Evolutionary conservation across 30 jellyfish, hydroid and myxozoan genomes (phyloP).

Genomic region (Chrysaora quinquecirrha): DNA sequence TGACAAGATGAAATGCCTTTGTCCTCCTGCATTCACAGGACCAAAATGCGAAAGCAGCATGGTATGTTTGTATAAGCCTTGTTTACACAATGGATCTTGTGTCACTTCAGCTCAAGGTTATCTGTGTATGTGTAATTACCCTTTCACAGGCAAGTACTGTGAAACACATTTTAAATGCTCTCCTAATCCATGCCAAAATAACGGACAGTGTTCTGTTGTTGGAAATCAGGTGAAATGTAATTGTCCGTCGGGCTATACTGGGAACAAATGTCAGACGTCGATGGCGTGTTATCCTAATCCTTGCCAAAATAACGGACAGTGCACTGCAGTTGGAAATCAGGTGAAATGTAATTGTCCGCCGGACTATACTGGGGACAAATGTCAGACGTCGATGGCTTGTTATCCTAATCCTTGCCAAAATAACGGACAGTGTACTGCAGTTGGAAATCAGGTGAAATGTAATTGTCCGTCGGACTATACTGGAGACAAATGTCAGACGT

Average conservation of each 20-base stretch:
- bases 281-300: not conserved
- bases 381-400: not conserved
- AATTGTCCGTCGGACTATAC: not conserved
- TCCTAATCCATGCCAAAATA: constrained; percentile 34
- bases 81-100: constrained; percentile 19
- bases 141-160: constrained; percentile 33
- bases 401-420: not conserved
- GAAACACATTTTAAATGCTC: constrained; percentile 37
- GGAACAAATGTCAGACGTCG: constrained; percentile 1
- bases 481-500: not conserved
- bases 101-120: not conserved
- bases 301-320: not conserved
- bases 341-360: not conserved
- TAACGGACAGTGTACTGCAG: not conserved
- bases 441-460: not conserved
- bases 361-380: not conserved
- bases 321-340: not conserved
- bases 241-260: constrained; percentile 19
- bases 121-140: constrained; percentile 2
- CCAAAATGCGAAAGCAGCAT: not conserved
- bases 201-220: constrained; percentile 24
- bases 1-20: not conserved
- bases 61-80: not conserved
- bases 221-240: not conserved
- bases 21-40: not conserved